Base-by-base conservation (phyloP, 2,888 invertebrate species). In the Brachypalpus laphriformis region DNA sequence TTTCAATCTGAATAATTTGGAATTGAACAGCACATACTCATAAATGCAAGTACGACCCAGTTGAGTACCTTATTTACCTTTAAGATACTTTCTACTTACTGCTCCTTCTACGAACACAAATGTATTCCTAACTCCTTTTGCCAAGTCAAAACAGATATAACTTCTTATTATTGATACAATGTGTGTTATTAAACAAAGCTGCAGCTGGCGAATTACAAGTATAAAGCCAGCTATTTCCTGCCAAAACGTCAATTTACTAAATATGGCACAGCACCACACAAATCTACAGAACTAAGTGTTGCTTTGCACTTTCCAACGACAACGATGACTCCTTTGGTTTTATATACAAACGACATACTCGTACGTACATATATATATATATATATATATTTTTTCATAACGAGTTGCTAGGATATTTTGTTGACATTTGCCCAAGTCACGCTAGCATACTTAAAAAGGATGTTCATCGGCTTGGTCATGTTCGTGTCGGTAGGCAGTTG, bases 391-490 rank as follows among this genome's bases (percentile, higher is more conserved):
- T 40, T 51, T 40, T 71, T 59, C 14, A 28, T 78, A 74, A 75
- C 80, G 80, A 85, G 80, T 85, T 85, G 83, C 83, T 80, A 85
- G 80, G 80, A 65, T 85, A 85, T 85, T 80, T 80, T 85, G 80
- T 85, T 85, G 83, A 85, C 83, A 85, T 80, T 83, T 85, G 74
- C 75, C 75, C 70, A 75, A 85, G 83, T 85, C 83, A 85, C 83
- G 83, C 80, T 70, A 85, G 74, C 63, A 80, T 74, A 85, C 74
- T 85, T 75, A 75, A 77, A 78, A 78, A 82, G 71, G 82, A 82
- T 77, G 82, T 76, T 70, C 61, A 42, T 61, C 28, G 14, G 7
- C 3, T 45, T 25, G 34, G 63, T 11, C n/a, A 7, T 5, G 66
- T 77, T 78, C 78, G 78, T 78, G 78, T 22, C 56, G n/a, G 40